Evolutionary conservation across 2,888 invertebrate genomes (phyloP).

Genomic region (Thysanoteuthis rhombus): DNA sequence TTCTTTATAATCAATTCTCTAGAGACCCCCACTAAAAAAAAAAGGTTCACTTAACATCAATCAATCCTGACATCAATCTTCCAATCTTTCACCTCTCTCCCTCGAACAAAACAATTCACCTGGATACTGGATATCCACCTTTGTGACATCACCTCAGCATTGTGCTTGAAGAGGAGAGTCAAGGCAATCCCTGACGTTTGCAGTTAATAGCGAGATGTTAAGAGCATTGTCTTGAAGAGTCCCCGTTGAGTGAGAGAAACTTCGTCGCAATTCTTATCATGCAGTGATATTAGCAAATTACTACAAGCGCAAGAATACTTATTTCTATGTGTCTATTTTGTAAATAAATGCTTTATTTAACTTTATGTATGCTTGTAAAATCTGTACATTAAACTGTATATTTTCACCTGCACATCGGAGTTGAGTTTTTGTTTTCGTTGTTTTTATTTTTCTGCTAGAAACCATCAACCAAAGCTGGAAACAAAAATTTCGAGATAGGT

Average conservation of each 20-base stretch:
- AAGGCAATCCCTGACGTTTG: not conserved
- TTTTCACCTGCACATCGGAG: not conserved
- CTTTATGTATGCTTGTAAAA: not conserved
- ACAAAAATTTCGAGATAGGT: too few species aligned
- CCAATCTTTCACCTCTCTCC: too few species aligned
- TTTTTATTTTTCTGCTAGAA: not conserved
- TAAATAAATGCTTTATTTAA: not conserved
- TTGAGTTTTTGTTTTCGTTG: not conserved
- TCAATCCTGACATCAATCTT: too few species aligned
- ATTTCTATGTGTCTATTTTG: not conserved
- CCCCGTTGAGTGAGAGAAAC: not conserved
- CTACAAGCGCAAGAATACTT: not conserved
- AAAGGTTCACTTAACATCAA: too few species aligned
- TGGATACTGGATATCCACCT: too few species aligned
- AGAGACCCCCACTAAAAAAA: too few species aligned
- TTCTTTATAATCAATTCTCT: too few species aligned
- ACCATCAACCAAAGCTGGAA: too few species aligned
- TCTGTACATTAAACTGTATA: not conserved
- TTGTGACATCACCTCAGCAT: too few species aligned
- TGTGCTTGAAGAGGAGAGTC: not conserved
- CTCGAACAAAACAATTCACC: too few species aligned
- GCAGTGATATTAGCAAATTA: not conserved
- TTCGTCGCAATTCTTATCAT: not conserved
- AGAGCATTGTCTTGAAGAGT: not conserved
- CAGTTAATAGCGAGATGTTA: not conserved